Evolutionary conservation across 2,113 vertebrate genomes (phyloP), one percentile per base, ranked within the genome.

Genomic region (Trichechus manatus): DNA sequence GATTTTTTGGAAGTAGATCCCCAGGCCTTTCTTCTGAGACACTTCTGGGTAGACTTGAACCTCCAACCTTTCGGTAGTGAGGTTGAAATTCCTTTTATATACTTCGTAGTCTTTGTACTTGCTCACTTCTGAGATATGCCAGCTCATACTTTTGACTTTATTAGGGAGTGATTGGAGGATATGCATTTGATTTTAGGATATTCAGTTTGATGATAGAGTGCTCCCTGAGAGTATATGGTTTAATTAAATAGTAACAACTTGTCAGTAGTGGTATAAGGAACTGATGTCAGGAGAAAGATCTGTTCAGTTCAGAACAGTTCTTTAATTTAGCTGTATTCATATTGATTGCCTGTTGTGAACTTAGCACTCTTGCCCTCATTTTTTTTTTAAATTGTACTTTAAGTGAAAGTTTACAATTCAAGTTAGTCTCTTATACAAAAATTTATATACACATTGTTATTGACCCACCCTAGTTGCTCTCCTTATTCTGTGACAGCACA

Each of bases 51-150:
- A 17, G 31, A 31, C 31, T 68, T 33, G 14, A 68, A 68, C 29
- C 31, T 68, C 64, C 64, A 33, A 33, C 29, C 31, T 31, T 68
- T 68, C 5, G 29, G 6, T 39, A 20, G 9, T 36, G 68, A 63
- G 27, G 20, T 75, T 66, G 59, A 70, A 88, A 83, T 92, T 75
- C 88, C 61, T 95, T 78, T 88, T 96, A 50, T 59, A 36, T 78
- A 47, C 70, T 68, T 75, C 5, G 80, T 72, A 50, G 17, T 53
- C 70, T 80, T 64, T 66, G 31, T 64, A 33, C 33, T 92, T 88
- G 66, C 13, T 90, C 14, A 50, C 72, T n/a, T 75, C 80, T 87
- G 15, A 79, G 39, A 96, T 70, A n/a, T 56, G 29, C 77, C 1
- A 6, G 75, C 56, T 92, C 14, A 9, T 19, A 5, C 53, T 68